Evolutionary conservation across 30 jellyfish, hydroid and myxozoan species (phyloP).

Genomic region (Aurelia coerulea): DNA sequence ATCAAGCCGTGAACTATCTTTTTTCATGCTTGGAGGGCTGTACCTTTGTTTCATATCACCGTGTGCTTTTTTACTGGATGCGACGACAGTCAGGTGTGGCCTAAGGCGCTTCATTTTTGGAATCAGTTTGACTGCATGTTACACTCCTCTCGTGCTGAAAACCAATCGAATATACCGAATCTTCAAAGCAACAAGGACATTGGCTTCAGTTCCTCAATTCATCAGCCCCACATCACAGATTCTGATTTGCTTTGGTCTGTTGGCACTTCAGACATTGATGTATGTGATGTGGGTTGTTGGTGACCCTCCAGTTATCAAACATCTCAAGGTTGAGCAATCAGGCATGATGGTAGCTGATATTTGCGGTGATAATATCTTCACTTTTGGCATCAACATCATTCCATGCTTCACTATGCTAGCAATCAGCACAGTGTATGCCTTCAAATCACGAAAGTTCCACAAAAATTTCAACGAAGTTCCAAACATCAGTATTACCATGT

Average conservation of each 20-base stretch:
- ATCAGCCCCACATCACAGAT: slow-evolving; percentile 82
- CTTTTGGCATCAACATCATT: slow-evolving; percentile 21
- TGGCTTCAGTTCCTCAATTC: slow-evolving; percentile 41
- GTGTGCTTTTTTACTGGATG: slow-evolving; percentile 29
- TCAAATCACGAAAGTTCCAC: slow-evolving; percentile 17
- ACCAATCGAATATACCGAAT: slow-evolving; percentile 83
- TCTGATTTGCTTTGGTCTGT: slow-evolving; percentile 69
- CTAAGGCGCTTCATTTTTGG: slow-evolving; percentile 76
- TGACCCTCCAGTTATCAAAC: slow-evolving; percentile 70
- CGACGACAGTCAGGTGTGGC: slow-evolving; percentile 59
- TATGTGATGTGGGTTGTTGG: slow-evolving; percentile 77
- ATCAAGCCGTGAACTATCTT: slow-evolving; percentile 66
- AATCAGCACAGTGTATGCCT: slow-evolving; percentile 31
- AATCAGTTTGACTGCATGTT: slow-evolving; percentile 77
- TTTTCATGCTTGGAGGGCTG: slow-evolving; percentile 54
- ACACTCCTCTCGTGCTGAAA: slow-evolving; percentile 88
- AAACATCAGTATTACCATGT: slow-evolving; percentile 54
- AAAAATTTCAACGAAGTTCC: slow-evolving; percentile 49
- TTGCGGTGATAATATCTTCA: slow-evolving; percentile 22
- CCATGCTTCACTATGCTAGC: slow-evolving; percentile 40
- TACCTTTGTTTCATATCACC: slow-evolving; percentile 65
- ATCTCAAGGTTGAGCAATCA: slow-evolving; percentile 41
- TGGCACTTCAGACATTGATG: slow-evolving; percentile 72
- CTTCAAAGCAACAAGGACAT: slow-evolving; percentile 63
- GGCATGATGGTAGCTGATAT: slow-evolving; percentile 31